Evolutionary conservation across 2,113 vertebrate genomes (phyloP).

Genomic region (Pomatostomus ruficeps): DNA sequence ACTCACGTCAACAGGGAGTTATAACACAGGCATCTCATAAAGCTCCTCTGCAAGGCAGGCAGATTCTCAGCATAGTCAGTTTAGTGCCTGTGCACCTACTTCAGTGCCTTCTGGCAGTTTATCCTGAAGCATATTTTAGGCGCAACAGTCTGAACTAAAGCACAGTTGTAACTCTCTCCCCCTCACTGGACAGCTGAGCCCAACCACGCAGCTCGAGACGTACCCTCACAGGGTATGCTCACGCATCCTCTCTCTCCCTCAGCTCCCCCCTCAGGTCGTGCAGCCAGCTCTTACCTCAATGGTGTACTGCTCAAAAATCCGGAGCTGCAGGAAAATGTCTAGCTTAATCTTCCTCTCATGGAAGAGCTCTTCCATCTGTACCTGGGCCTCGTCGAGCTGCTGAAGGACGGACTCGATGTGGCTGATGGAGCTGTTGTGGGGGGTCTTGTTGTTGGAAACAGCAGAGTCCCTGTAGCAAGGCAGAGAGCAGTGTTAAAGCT

Average conservation of each 20-base stretch:
- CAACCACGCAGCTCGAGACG: neutral
- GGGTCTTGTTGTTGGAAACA: constrained; percentile 91
- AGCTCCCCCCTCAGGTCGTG: neutral
- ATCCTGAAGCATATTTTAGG: neutral
- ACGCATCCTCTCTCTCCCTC: neutral
- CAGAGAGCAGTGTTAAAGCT: neutral
- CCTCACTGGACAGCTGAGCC: neutral
- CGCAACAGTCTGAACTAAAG: neutral
- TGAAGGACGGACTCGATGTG: constrained; percentile 96
- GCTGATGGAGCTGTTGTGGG: constrained; percentile 94
- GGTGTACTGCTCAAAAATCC: constrained; percentile 97
- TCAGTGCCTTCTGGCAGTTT: neutral
- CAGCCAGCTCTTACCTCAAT: constrained; percentile 82
- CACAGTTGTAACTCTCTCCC: neutral
- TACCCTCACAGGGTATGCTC: neutral
- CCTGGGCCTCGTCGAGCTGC: constrained; percentile 95
- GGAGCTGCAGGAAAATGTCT: constrained; percentile 95
- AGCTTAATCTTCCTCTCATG: constrained; percentile 96
- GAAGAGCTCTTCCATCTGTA: constrained; percentile 98
- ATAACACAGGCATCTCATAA: neutral
- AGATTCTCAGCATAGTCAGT: neutral
- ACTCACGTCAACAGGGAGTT: neutral
- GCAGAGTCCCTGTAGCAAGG: constrained; percentile 85
- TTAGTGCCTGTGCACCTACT: neutral
- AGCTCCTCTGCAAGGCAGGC: neutral